phyloP scores from a whole-genome alignment of 2,113 vertebrate species.

The Osmerus mordax region DNA sequence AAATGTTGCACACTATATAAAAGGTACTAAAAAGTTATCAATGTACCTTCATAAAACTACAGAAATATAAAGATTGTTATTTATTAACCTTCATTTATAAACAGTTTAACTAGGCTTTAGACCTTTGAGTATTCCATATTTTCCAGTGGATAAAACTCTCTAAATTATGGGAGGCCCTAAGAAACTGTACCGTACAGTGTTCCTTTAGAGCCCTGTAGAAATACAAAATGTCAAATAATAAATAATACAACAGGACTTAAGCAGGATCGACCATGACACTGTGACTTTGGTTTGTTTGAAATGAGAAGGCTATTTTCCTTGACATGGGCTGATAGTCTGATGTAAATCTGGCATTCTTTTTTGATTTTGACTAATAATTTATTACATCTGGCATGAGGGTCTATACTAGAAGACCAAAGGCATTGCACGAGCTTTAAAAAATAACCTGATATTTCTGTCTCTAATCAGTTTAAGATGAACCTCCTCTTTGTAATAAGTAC shows the following conservation, averaged over 20 bases:
- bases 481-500: constrained; percentile 67
- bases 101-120: constrained; percentile 15
- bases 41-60: too few relatives aligned
- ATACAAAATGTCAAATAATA: constrained; percentile 52
- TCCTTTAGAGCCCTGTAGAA: constrained; percentile 43
- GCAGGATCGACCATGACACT: constrained; percentile 50
- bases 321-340: constrained; percentile 59
- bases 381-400: constrained; percentile 73
- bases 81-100: constrained; percentile 27
- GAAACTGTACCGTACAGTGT: constrained; percentile 33
- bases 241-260: constrained; percentile 54
- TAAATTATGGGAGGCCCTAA: constrained; percentile 43
- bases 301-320: constrained; percentile 50
- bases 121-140: constrained; percentile 26
- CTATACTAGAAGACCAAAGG: constrained; percentile 70
- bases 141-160: constrained; percentile 33
- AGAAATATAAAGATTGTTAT: constrained; percentile 22
- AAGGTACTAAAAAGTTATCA: too few relatives aligned
- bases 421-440: constrained; percentile 57
- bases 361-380: constrained; percentile 76
- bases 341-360: constrained; percentile 72
- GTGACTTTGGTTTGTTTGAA: constrained; percentile 58
- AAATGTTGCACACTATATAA: too few relatives aligned
- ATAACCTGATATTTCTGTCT: constrained; percentile 71
- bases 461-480: constrained; percentile 83